Evolutionary conservation across 2,113 vertebrate genomes (phyloP).

Genomic region (Paramisgurnus dabryanus): DNA sequence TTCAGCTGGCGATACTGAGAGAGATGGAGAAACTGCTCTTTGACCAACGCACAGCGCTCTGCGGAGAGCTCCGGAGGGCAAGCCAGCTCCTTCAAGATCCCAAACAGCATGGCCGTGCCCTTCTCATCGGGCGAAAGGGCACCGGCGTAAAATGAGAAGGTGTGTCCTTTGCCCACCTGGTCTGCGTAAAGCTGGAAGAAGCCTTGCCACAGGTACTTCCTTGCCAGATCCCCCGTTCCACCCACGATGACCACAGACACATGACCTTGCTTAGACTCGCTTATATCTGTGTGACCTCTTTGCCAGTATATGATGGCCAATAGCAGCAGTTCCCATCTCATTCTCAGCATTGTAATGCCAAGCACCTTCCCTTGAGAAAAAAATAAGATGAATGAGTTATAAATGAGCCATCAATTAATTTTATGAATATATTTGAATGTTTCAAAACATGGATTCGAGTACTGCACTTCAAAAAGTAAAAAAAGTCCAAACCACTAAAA

Average conservation of each 20-base stretch:
- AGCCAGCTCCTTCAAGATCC: conserved; percentile 80
- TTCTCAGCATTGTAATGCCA: conserved; percentile 69
- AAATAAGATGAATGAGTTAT: not conserved
- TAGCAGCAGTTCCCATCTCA: conserved; percentile 62
- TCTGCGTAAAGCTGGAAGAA: conserved; percentile 88
- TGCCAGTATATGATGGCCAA: conserved; percentile 67
- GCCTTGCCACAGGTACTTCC: conserved; percentile 94
- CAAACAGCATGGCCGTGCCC: conserved; percentile 76
- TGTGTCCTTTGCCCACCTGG: conserved; percentile 79
- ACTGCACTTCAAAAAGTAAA: not conserved
- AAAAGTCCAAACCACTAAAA: not conserved
- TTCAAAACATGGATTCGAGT: too few relatives aligned
- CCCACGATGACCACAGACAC: conserved; percentile 87
- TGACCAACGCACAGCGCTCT: conserved; percentile 80
- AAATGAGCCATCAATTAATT: not conserved
- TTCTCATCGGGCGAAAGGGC: conserved; percentile 70
- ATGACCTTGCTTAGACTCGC: conserved; percentile 68
- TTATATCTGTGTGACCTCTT: conserved; percentile 54
- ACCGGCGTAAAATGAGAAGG: conserved; percentile 87
- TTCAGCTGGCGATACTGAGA: conserved; percentile 83
- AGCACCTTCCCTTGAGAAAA: conserved; percentile 44
- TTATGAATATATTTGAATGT: too few relatives aligned
- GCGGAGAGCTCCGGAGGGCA: conserved; percentile 72
- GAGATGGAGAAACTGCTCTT: conserved; percentile 85
- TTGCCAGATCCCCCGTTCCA: conserved; percentile 90